Percentiles rank a stretch among this genome's conserved stretches.
These are phyloP conservation scores for Gallirallus australis DNA, from an alignment of 2,797 vertebrate species.

Conservation along the genomic window DNA sequence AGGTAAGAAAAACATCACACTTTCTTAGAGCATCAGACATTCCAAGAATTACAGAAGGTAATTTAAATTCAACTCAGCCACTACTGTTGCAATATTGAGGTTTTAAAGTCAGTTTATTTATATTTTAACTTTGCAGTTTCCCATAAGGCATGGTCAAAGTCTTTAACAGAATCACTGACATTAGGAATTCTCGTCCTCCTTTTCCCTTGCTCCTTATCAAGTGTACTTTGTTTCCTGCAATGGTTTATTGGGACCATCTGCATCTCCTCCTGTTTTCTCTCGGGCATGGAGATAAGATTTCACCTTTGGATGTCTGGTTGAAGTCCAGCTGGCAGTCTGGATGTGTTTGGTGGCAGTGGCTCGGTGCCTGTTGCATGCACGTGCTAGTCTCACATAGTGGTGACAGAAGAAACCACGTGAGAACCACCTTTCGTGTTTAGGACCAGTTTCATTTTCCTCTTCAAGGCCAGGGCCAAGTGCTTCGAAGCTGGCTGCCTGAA, in stretches of 20 bases:
- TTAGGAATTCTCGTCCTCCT: constrained; percentile 72
- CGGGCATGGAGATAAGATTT: constrained; percentile 74
- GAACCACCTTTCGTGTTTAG: neutral
- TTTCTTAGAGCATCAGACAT: constrained; percentile 66
- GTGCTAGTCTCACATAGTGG: constrained; percentile 58
- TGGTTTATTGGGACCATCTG: constrained; percentile 71
- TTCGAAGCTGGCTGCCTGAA: neutral
- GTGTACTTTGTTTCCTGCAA: constrained; percentile 70
- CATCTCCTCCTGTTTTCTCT: constrained; percentile 74
- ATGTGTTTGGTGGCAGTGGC: constrained; percentile 64
- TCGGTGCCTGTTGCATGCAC: constrained; percentile 53
- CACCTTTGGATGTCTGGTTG: constrained; percentile 73
- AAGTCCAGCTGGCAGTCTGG: constrained; percentile 71
- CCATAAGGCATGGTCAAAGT: constrained; percentile 75
- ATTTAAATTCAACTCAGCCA: constrained; percentile 75
- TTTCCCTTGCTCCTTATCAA: constrained; percentile 72
- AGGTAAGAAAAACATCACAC: constrained; percentile 69
- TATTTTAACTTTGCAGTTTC: constrained; percentile 74
- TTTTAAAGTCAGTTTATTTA: constrained; percentile 77
- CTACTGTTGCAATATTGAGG: constrained; percentile 74
- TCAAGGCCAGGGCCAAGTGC: constrained; percentile 3
- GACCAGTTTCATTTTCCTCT: neutral
- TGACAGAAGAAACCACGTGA: constrained; percentile 60
- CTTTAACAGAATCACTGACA: constrained; percentile 71
- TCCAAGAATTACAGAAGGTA: constrained; percentile 73